Evolutionary conservation across 2,888 invertebrate species (phyloP).

Genomic region (Heliconius sara): DNA sequence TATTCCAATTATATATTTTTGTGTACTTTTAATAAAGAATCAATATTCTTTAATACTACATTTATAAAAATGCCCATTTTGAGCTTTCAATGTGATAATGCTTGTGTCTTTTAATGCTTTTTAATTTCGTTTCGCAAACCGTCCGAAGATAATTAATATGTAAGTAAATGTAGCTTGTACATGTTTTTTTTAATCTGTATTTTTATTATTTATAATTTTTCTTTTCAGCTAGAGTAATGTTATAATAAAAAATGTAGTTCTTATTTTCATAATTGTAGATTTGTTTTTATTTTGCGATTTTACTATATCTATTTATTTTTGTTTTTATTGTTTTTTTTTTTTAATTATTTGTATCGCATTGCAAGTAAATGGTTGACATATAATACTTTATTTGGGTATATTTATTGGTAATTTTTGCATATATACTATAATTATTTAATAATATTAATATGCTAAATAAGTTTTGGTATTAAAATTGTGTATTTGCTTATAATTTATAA

Average conservation of each 20-base stretch:
- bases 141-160: slow-evolving; percentile 56
- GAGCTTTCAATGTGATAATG: slow-evolving; percentile 69
- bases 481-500: no score
- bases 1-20: neutral
- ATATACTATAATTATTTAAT: no score
- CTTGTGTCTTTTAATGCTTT: slow-evolving; percentile 68
- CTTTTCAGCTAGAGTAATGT: slow-evolving; percentile 24
- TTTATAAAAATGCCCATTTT: slow-evolving; percentile 75
- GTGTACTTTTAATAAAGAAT: slow-evolving; percentile 39
- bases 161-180: slow-evolving; percentile 56
- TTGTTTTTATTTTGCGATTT: slow-evolving; percentile 7
- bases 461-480: no score
- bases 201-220: slow-evolving; percentile 26
- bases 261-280: neutral
- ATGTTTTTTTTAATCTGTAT: slow-evolving; percentile 28
- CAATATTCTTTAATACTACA: neutral
- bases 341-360: no score
- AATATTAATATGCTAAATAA: no score
- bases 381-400: no score
- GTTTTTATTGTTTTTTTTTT: neutral
- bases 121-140: slow-evolving; percentile 64
- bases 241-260: neutral
- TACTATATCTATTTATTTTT: neutral
- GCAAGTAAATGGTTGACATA: no score
- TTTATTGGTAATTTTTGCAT: no score